Evolutionary conservation across 1,140 invertebrate genomes (phyloP).

Genomic region (Wiebesia pumilae): DNA sequence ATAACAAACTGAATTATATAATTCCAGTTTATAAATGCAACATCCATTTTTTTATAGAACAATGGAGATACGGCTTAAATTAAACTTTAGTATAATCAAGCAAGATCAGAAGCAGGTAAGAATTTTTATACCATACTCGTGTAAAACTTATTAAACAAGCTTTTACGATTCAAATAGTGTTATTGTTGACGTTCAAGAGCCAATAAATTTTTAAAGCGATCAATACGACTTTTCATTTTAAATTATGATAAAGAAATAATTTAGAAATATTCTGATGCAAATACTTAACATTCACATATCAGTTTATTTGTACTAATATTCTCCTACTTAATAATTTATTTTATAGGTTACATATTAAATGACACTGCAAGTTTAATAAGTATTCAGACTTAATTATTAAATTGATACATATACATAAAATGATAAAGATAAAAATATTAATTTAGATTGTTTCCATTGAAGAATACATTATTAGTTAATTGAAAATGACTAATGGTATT

Average conservation of each 20-base stretch:
- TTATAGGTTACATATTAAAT: too few relatives aligned
- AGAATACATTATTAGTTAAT: background rate
- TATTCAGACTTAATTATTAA: too few relatives aligned
- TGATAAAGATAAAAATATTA: too few relatives aligned
- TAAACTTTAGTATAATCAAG: background rate
- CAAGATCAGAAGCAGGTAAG: background rate
- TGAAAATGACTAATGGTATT: background rate
- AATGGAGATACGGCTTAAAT: background rate
- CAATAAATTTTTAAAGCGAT: constrained; percentile 14
- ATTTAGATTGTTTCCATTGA: background rate
- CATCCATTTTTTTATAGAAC: background rate
- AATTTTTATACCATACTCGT: constrained; percentile 32
- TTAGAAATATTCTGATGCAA: background rate
- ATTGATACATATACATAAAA: too few relatives aligned
- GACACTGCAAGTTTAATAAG: too few relatives aligned
- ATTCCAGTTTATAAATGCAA: background rate
- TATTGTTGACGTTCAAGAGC: background rate
- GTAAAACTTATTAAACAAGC: background rate
- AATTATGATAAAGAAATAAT: constrained; percentile 12
- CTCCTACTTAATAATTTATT: too few relatives aligned
- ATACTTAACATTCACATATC: background rate
- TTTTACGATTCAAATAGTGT: constrained; percentile 42
- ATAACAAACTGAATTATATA: background rate
- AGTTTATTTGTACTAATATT: background rate
- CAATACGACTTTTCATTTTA: background rate